Evolutionary conservation across 2,113 vertebrate genomes (phyloP).

Genomic region (Phylloscopus trochilus): DNA sequence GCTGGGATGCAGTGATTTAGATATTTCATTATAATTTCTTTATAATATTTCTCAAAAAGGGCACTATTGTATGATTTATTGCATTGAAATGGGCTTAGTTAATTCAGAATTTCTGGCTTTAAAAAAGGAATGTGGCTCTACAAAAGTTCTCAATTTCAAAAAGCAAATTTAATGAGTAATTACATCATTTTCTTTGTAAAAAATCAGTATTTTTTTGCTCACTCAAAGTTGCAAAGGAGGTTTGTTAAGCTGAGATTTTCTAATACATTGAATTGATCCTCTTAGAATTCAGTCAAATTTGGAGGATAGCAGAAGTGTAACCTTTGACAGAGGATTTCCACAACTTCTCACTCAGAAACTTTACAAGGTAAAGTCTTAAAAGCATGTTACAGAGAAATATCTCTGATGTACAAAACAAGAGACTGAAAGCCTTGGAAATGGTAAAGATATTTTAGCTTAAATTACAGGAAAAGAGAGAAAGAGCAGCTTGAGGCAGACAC

Average conservation of each 20-base stretch:
- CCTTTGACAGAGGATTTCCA: background rate
- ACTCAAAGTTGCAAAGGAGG: background rate
- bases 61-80: background rate
- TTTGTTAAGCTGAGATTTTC: background rate
- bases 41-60: background rate
- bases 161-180: background rate
- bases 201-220: background rate
- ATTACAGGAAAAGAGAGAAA: background rate
- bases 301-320: background rate
- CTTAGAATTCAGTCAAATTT: background rate
- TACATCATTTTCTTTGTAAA: background rate
- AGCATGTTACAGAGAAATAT: background rate
- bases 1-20: background rate
- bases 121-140: rapidly evolving
- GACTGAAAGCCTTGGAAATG: background rate
- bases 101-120: background rate
- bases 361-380: background rate
- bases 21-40: background rate
- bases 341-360: background rate
- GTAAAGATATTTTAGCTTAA: background rate
- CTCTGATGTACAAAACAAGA: background rate
- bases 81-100: background rate
- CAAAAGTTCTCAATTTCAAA: background rate
- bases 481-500: background rate
- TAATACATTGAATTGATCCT: background rate